phyloP scores from a whole-genome alignment of 2,888 invertebrate species.

The Acronicta psi region DNA sequence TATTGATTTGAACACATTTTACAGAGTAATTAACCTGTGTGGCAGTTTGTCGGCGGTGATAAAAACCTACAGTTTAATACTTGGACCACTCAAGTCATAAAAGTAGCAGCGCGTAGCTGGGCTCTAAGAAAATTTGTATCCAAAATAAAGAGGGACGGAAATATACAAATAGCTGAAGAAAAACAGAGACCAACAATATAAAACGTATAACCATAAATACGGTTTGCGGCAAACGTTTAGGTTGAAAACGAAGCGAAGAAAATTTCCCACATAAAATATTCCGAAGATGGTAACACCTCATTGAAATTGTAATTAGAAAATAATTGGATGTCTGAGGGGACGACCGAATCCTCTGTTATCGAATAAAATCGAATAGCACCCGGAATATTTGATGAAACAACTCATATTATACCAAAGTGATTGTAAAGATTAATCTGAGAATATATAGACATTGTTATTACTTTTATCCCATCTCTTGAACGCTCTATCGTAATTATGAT shows the following conservation, averaged over 20 bases:
- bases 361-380: conserved; percentile 27
- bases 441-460: background rate
- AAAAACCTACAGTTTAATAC: conserved; percentile 2
- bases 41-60: no score
- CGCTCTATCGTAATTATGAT: no score
- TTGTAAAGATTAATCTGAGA: conserved; percentile 8
- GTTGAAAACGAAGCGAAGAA: conserved; percentile 14
- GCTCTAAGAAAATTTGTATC: conserved; percentile 56
- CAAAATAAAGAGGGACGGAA: conserved; percentile 44
- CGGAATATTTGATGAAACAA: conserved; percentile 19
- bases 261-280: conserved; percentile 34
- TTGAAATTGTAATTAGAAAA: conserved; percentile 54
- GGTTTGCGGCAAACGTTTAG: conserved; percentile 23
- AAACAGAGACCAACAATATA: conserved; percentile 27
- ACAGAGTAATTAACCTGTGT: no score
- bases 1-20: no score
- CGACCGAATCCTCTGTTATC: conserved; percentile 16
- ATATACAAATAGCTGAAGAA: conserved; percentile 9
- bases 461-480: no score
- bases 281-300: conserved; percentile 38
- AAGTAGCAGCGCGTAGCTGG: conserved; percentile 48
- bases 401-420: background rate
- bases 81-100: conserved; percentile 52
- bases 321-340: conserved; percentile 43
- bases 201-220: conserved; percentile 8